phyloP scores from a whole-genome alignment of 2,113 vertebrate genomes.

The Donacobius atricapilla region DNA sequence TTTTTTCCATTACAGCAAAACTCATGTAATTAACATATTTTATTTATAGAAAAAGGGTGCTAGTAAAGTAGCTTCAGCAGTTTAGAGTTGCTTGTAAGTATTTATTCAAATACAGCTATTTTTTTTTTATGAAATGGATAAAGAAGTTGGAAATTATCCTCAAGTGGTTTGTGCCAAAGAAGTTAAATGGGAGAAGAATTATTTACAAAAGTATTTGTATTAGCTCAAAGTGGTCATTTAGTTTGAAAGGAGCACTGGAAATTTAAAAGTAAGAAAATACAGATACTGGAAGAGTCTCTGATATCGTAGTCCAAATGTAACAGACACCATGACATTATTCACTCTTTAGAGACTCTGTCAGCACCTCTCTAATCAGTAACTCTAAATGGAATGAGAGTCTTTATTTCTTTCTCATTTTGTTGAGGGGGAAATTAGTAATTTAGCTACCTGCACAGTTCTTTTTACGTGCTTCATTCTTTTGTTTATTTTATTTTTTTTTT shows the following conservation, averaged over 20 bases:
- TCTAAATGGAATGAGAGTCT: neutral
- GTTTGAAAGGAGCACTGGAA: neutral
- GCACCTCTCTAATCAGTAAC: slow-evolving; percentile 1
- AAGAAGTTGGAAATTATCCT: neutral
- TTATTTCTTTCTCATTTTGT: slow-evolving; percentile 16
- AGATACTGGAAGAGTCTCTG: neutral
- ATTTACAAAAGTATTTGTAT: neutral
- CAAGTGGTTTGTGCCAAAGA: neutral
- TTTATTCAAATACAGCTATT: neutral
- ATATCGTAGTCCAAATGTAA: neutral
- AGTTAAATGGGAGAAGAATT: neutral
- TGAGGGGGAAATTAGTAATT: neutral
- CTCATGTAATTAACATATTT: neutral
- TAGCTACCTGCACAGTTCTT: neutral
- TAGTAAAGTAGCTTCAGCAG: slow-evolving; percentile 1
- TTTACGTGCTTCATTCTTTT: neutral
- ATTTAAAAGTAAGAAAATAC: neutral
- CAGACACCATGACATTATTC: neutral
- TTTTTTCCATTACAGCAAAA: neutral
- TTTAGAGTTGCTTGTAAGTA: neutral
- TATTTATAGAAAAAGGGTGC: neutral
- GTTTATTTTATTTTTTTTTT: neutral
- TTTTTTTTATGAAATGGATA: neutral
- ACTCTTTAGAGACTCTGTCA: slow-evolving; percentile 4
- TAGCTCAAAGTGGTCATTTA: neutral